These are phyloP conservation scores for Bos taurus DNA, from an alignment of 2,113 vertebrate species.

Conservation along the genomic window ARS-UCD2.0 NC_037328.1:4176001-4176500, in stretches of 20 bases:
- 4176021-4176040: background rate
- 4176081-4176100: background rate
- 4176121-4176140: background rate
- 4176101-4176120: background rate
- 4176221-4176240: background rate
- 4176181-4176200: background rate
- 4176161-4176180: background rate
- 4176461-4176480: background rate
- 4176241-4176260: background rate
- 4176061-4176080: background rate
- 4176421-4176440: background rate
- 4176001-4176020: background rate
- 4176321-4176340: background rate
- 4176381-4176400: background rate
- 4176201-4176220: background rate
- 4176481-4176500: rapidly evolving
- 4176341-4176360: background rate
- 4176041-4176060: background rate
- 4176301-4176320: background rate
- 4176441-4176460: rapidly evolving
- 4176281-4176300: background rate
- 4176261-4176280: background rate
- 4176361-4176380: background rate
- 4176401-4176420: rapidly evolving
- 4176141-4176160: background rate